A percentile compares a stretch with the other conserved stretches of the same genome.
Evolutionary conservation across 2,797 vertebrate species (phyloP).

Genomic region (Pseudochirops corinnae): DNA sequence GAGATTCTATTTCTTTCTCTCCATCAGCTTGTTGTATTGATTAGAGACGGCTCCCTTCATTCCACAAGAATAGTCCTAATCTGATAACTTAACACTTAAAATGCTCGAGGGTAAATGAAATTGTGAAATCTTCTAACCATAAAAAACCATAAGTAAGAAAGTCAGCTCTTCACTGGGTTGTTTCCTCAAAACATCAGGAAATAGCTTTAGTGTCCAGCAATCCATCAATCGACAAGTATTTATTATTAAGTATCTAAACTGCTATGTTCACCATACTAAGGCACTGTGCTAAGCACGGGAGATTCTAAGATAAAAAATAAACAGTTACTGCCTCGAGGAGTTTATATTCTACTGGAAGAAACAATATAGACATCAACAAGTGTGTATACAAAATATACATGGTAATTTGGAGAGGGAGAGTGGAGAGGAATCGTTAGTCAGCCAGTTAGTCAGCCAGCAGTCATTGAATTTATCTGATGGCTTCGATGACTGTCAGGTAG

Average conservation of each 20-base stretch:
- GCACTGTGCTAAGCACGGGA: background rate
- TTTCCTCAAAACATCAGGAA: background rate
- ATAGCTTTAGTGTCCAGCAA: background rate
- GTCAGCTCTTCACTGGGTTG: constrained; percentile 29
- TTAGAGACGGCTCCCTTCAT: background rate
- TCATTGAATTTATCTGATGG: background rate
- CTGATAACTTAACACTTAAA: constrained; percentile 39
- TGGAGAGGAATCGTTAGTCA: background rate
- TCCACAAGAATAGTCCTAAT: constrained; percentile 42
- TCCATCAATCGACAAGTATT: background rate
- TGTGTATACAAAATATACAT: background rate
- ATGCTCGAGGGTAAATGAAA: background rate
- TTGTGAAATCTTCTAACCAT: constrained; percentile 7
- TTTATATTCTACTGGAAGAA: background rate
- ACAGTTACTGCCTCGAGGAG: background rate
- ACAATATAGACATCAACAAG: background rate
- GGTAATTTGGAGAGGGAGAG: background rate
- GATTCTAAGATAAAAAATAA: background rate
- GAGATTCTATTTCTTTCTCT: background rate
- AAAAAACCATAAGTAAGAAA: background rate
- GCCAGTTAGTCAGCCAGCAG: background rate
- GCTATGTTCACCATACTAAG: background rate
- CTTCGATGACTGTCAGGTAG: background rate
- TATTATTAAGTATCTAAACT: background rate
- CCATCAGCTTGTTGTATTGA: background rate